Evolutionary conservation across 2,888 invertebrate genomes (phyloP), one percentile per base, ranked within the genome.

Genomic region (Scaptodrosophila latifasciaeformis): DNA sequence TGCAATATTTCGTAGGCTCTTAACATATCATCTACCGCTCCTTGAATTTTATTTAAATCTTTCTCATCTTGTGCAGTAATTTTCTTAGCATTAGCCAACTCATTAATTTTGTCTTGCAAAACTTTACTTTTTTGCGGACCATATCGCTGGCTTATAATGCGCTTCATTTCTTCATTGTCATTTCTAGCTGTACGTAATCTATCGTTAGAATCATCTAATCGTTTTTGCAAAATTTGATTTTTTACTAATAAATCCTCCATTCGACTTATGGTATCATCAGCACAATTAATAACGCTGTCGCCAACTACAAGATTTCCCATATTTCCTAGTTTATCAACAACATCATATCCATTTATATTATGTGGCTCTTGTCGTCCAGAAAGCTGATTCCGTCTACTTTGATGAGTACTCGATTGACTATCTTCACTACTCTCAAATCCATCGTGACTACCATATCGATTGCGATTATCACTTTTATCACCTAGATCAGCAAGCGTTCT

Each of bases 271-370:
- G 71, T 67, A 1, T 65, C 45, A 9, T 71, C 67, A 17, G 84
- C 80, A 45, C 72, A 70, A 46, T 63, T 57, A 0, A 84, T 48
- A 0, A 84, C 62, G 54, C 83, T 82, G 31, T 84, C 84, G 10
- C 67, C 72, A 2, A 54, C 58, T 29, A 71, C 9, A 17, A 37
- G 15, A 9, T 37, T 37, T 1, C 15, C 37, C 24, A 19, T 10
- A 1, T 29, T 43, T 9, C 19, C 2, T n/a, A 27, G 34, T 2
- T 34, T 49, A 1, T 30, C 48, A 18, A 2, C 51, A n/a, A n/a
- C 44, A 1, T 12, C 29, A 6, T 37, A 45, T 19, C 30, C 29
- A n/a, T 29, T 18, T 4, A 9, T 29, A 27, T 37, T 29, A 2
- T 31, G 29, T 21, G 19, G 7, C 10, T 31, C 53, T 6, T n/a